Conservation (phyloP, 2,797 vertebrate species). For the Sylvilagus floridanus region DNA sequence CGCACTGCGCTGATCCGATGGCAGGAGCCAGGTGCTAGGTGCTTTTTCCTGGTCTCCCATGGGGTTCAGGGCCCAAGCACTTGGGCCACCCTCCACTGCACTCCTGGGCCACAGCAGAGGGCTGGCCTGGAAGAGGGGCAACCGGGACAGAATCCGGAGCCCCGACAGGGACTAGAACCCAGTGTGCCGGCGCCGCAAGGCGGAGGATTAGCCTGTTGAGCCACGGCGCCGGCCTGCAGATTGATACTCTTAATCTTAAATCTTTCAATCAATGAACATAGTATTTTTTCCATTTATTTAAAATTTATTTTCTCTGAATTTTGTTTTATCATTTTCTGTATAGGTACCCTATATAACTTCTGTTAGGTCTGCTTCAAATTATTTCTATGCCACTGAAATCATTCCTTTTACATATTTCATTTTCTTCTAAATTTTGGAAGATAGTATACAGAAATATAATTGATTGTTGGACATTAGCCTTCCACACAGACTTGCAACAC, state of each 20-base stretch:
- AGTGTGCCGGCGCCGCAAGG: too few species aligned
- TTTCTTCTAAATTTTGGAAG: background rate
- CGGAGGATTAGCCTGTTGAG: too few species aligned
- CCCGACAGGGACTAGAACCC: too few species aligned
- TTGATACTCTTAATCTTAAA: background rate
- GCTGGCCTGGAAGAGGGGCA: too few species aligned
- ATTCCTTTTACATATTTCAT: background rate
- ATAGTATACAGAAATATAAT: background rate
- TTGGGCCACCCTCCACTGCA: too few species aligned
- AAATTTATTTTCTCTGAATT: constrained; percentile 32
- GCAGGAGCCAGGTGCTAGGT: too few species aligned
- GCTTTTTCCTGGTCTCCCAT: too few species aligned
- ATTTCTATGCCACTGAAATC: background rate
- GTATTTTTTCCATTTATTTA: constrained; percentile 21
- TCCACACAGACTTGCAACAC: background rate
- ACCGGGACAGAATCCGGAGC: too few species aligned
- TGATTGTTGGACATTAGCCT: background rate
- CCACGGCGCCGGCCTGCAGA: too few species aligned
- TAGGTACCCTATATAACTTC: background rate
- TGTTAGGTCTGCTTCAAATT: background rate
- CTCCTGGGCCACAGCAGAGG: too few species aligned
- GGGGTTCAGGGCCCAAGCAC: too few species aligned
- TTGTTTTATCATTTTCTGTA: background rate
- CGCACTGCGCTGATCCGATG: too few species aligned
- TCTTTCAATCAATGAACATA: background rate